Conservation (phyloP, 2,888 invertebrate species). For the Cheilosia soror region DNA sequence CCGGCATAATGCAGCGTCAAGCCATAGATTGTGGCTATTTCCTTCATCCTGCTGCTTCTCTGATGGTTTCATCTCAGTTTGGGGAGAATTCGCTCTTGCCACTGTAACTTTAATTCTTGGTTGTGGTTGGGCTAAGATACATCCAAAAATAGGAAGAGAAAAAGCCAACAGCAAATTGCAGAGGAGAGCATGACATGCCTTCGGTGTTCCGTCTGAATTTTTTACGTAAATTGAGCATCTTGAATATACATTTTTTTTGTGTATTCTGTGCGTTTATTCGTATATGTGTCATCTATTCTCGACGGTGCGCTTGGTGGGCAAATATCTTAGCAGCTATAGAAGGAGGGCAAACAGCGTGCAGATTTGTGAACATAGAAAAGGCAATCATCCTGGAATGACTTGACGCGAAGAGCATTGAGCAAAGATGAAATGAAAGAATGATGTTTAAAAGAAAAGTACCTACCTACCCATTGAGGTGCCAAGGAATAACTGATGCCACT, state of each 20-base stretch:
- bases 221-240: constrained; percentile 43
- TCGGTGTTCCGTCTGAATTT: constrained; percentile 10
- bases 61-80: constrained; percentile 15
- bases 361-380: constrained; percentile 53
- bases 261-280: background rate
- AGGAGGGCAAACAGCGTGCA: constrained; percentile 37
- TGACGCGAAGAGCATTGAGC: constrained; percentile 31
- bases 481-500: constrained; percentile 37
- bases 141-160: constrained; percentile 7
- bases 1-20: constrained; percentile 55
- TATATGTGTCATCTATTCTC: background rate
- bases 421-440: constrained; percentile 37
- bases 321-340: constrained; percentile 11
- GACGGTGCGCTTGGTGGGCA: background rate
- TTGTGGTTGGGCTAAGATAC: constrained; percentile 25
- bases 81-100: background rate
- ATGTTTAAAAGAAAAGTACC: constrained; percentile 40
- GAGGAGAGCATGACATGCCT: constrained; percentile 11
- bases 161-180: constrained; percentile 44
- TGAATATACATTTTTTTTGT: constrained; percentile 26
- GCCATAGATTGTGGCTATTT: constrained; percentile 63
- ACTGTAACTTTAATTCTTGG: constrained; percentile 16
- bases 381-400: constrained; percentile 64
- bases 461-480: constrained; percentile 16
- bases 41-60: constrained; percentile 3